Base-by-base conservation (phyloP, 2,113 vertebrate genomes). In the Phyllostomus hastatus region DNA sequence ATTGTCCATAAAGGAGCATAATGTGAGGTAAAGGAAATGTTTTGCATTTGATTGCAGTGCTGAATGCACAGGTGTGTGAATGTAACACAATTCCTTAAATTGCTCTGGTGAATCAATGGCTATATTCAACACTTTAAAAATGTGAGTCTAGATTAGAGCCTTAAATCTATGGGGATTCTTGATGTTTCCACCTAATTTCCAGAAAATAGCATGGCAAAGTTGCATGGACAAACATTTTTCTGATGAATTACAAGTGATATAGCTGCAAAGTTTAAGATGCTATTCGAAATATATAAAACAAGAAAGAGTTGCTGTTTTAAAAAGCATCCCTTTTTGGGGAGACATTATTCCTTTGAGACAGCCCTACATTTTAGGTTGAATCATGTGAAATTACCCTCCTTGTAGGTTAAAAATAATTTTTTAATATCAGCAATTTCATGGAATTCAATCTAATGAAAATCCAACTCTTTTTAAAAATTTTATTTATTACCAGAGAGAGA, bases 271-370 rank as follows among this genome's bases (percentile, higher is more conserved):
- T 8, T 22, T 86, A 73, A 66, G 16, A 61, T 82, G 12, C 4
- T 83, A 78, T 52, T 93, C 31, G 90, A 96, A 93, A 83, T 87
- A 92, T 17, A 41, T n/a, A 28, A 82, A 81, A 57, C 41, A 72
- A 43, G 9, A 57, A 84, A 93, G 61, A 85, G 4, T 64, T 93
- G 31, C 14, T 87, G 16, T 75, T 66, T 57, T 91, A 24, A 50
- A 78, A 10, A 57, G 19, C 72, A 91, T 94, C 22, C 8, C 54
- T 91, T 69, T 76, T 48, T 28, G 9, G 17, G 28, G 35, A 72
- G 38, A 88, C 20, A 4, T 2, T 88, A 1, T 83, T 50, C 46
- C 54, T 90, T 93, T 91, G 31, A 89, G 28, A 26, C 94, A 83
- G 43, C 10, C 38, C 35, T n/a, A 43, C 84, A 41, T 84, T 79